A percentile compares a stretch with the other conserved stretches of the same genome.
Conservation (phyloP, 2,888 invertebrate species). For the Dugesia japonica region DNA sequence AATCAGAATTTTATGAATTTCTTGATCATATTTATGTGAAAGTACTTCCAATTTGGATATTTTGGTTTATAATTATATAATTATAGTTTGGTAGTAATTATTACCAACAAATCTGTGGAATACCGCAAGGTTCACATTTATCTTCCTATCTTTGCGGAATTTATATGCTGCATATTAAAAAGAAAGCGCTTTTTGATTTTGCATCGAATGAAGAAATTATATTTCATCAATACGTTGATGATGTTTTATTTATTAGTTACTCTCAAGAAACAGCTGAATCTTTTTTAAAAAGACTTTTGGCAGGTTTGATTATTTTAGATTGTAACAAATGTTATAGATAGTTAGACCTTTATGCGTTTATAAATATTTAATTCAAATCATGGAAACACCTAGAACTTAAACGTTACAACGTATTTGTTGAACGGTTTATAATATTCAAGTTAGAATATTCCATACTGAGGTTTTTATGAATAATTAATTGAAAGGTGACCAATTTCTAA, state of each 20-base stretch:
- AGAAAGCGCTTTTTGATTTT: not conserved
- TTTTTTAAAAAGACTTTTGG: not conserved
- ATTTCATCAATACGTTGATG: slow-evolving; percentile 2
- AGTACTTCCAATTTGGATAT: not conserved
- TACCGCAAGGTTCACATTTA: not conserved
- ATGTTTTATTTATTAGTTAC: slow-evolving; percentile 3
- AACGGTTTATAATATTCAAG: too few relatives aligned
- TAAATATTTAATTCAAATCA: too few relatives aligned
- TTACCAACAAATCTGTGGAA: not conserved
- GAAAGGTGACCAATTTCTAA: too few relatives aligned
- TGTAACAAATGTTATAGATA: too few relatives aligned
- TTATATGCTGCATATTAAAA: not conserved
- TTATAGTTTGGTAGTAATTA: not conserved
- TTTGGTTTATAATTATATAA: not conserved
- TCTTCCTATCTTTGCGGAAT: not conserved
- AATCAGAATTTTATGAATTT: not conserved
- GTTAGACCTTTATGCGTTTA: too few relatives aligned
- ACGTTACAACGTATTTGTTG: too few relatives aligned
- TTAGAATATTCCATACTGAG: too few relatives aligned
- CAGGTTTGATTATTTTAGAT: not conserved
- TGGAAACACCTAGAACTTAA: too few relatives aligned
- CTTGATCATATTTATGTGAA: not conserved
- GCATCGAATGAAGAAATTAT: not conserved
- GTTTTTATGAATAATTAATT: too few relatives aligned
- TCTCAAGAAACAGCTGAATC: not conserved